A percentile compares a stretch with the other conserved stretches of the same genome.
Conservation (phyloP, 2,113 vertebrate genomes). For the Myotis davidii region DNA sequence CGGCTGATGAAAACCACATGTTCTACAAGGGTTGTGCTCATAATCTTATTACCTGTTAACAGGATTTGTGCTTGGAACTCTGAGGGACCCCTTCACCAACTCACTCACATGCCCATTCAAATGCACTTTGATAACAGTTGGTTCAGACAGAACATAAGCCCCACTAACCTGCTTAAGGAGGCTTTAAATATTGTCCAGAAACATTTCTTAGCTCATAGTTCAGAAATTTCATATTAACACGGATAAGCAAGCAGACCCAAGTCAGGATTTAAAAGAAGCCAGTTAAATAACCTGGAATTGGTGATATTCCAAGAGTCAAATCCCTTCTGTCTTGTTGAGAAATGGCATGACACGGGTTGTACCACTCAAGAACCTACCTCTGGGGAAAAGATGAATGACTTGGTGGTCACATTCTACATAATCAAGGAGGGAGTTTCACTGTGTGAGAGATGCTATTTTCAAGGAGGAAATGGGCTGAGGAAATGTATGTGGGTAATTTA, state of each 20-base stretch:
- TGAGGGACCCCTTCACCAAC: neutral
- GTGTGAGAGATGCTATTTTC: neutral
- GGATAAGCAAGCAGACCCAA: slow-evolving; percentile 15
- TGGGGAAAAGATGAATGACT: neutral
- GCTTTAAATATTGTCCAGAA: slow-evolving; percentile 55
- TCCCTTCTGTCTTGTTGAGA: neutral
- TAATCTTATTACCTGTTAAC: slow-evolving; percentile 61
- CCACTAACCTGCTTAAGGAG: slow-evolving; percentile 50
- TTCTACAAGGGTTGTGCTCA: neutral
- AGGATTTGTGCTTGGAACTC: slow-evolving; percentile 61
- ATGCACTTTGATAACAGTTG: neutral
- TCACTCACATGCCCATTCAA: neutral
- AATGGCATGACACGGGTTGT: neutral
- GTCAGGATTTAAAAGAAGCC: slow-evolving; percentile 41
- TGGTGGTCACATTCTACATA: neutral
- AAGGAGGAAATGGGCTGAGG: neutral
- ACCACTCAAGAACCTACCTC: neutral
- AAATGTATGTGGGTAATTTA: neutral
- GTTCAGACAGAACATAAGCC: neutral
- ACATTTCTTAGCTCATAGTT: slow-evolving; percentile 10
- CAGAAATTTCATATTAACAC: slow-evolving; percentile 27
- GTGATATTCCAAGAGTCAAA: neutral
- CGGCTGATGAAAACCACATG: neutral
- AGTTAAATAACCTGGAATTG: neutral
- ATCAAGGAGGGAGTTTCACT: neutral